Evolutionary conservation across 2,888 invertebrate species (phyloP).

Genomic region (Tribolium freemani): DNA sequence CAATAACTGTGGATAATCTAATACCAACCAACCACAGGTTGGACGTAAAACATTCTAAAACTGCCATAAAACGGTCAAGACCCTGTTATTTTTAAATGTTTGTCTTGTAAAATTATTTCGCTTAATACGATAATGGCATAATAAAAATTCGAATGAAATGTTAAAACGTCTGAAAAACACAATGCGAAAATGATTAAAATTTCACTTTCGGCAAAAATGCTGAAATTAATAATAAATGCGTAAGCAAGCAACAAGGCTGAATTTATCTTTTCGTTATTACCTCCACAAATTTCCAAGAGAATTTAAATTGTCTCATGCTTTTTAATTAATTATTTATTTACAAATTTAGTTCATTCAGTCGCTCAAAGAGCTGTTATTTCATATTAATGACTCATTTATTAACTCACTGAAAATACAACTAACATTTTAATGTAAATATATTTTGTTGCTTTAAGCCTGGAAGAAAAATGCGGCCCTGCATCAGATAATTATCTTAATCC

Average conservation of each 20-base stretch:
- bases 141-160: neutral
- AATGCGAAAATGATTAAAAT: neutral
- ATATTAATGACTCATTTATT: slow-evolving; percentile 2
- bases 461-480: neutral
- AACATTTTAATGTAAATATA: neutral
- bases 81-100: neutral
- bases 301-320: slow-evolving; percentile 8
- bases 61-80: no score
- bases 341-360: slow-evolving; percentile 16
- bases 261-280: slow-evolving; percentile 11
- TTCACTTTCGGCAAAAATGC: neutral
- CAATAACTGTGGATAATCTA: no score
- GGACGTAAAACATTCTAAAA: no score
- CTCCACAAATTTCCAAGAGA: neutral
- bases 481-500: neutral
- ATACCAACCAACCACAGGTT: no score
- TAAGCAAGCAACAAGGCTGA: slow-evolving; percentile 8
- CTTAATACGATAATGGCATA: neutral
- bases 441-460: neutral
- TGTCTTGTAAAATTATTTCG: neutral
- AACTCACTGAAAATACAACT: neutral
- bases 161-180: neutral
- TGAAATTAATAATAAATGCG: slow-evolving; percentile 7
- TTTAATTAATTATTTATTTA: slow-evolving; percentile 23
- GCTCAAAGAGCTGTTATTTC: slow-evolving; percentile 9